These are phyloP conservation scores for Rhinatrema bivittatum DNA, from an alignment of 2,797 vertebrate species.

Conservation along the genomic window DNA sequence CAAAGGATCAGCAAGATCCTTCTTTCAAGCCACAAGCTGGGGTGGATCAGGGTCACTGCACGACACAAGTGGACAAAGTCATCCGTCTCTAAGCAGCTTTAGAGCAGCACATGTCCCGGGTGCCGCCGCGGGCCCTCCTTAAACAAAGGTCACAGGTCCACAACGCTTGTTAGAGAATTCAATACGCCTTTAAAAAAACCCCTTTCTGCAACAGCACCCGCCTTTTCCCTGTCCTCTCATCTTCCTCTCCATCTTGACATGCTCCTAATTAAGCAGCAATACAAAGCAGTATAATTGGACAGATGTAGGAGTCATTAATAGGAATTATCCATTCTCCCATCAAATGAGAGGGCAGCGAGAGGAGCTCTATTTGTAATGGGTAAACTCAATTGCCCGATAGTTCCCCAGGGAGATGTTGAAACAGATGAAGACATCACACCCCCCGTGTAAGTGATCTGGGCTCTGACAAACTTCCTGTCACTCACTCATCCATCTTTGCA, in stretches of 20 bases:
- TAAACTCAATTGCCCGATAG: slow-evolving; percentile 48
- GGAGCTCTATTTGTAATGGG: slow-evolving; percentile 43
- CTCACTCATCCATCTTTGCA: slow-evolving; percentile 41
- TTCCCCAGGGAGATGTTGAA: slow-evolving; percentile 50
- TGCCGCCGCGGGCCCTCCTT: slow-evolving; percentile 32
- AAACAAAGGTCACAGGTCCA: slow-evolving; percentile 38
- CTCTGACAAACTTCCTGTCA: slow-evolving; percentile 45
- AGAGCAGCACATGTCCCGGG: too few relatives aligned
- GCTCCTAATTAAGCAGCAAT: slow-evolving; percentile 57
- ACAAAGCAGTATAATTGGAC: slow-evolving; percentile 55
- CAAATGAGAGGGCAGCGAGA: slow-evolving; percentile 35
- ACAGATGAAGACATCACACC: slow-evolving; percentile 60
- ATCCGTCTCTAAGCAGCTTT: slow-evolving; percentile 35
- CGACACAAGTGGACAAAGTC: slow-evolving; percentile 37
- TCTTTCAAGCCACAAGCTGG: too few relatives aligned
- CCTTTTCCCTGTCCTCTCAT: slow-evolving; percentile 37
- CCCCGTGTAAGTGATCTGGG: slow-evolving; percentile 11
- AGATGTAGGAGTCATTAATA: slow-evolving; percentile 59
- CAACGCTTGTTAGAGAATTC: slow-evolving; percentile 33
- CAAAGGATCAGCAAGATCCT: too few relatives aligned
- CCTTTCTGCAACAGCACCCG: slow-evolving; percentile 41
- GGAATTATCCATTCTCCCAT: slow-evolving; percentile 53
- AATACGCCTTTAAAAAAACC: slow-evolving; percentile 39
- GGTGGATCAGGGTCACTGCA: slow-evolving; percentile 42
- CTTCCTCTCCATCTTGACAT: slow-evolving; percentile 40